Conservation (phyloP, 2,888 invertebrate species). For the Ceraclea dissimilis region DNA sequence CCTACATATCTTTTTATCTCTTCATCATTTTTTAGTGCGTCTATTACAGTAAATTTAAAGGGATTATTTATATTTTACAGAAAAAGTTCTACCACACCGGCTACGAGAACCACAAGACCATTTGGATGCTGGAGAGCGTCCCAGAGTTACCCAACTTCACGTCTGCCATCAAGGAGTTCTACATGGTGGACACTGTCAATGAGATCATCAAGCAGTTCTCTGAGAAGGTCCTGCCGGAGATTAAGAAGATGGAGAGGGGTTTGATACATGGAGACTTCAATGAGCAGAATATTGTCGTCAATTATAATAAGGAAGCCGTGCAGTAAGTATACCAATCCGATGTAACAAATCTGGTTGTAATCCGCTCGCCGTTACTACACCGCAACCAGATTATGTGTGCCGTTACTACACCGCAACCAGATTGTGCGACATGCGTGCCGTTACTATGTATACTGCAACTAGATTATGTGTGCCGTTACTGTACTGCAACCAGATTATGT, state of each 20-base stretch:
- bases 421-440: not conserved
- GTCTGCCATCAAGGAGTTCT: slow-evolving; percentile 57
- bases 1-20: slow-evolving; percentile 11
- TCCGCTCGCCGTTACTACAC: too few species aligned
- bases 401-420: not conserved
- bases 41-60: not conserved
- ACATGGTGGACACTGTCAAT: slow-evolving; percentile 51
- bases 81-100: slow-evolving; percentile 59
- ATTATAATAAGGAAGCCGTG: slow-evolving; percentile 28
- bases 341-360: not conserved
- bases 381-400: too few species aligned
- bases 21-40: too few species aligned
- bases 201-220: slow-evolving; percentile 59
- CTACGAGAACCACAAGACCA: slow-evolving; percentile 54
- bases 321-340: slow-evolving; percentile 25
- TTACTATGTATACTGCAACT: not conserved
- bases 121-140: slow-evolving; percentile 70
- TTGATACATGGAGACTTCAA: slow-evolving; percentile 88
- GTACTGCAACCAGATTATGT: too few species aligned
- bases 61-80: slow-evolving; percentile 4
- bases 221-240: slow-evolving; percentile 51
- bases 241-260: slow-evolving; percentile 54
- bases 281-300: slow-evolving; percentile 77
- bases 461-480: too few species aligned
- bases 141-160: slow-evolving; percentile 64